These are phyloP conservation scores for Myanophis thanlyinensis DNA, from an alignment of 2,113 vertebrate genomes.

Conservation along the genomic window DNA sequence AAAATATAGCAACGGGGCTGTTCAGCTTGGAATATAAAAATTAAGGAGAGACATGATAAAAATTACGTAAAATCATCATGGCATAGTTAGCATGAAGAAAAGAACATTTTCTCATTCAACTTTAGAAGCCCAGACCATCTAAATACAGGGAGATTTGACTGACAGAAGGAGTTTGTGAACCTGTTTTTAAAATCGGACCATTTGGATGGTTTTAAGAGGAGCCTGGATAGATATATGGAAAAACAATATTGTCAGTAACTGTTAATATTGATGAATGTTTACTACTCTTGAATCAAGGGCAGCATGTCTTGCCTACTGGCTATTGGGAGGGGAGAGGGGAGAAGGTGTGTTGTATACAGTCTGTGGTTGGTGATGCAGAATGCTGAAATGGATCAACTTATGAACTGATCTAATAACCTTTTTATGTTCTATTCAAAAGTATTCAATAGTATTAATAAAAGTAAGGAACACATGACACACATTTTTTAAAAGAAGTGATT, in stretches of 20 bases:
- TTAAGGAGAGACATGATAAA: background rate
- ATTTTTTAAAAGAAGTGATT: conserved; percentile 1
- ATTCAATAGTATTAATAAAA: background rate
- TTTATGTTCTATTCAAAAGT: background rate
- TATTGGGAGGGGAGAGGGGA: background rate
- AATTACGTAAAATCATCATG: background rate
- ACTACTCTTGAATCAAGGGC: background rate
- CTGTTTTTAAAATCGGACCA: background rate
- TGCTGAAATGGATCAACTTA: background rate
- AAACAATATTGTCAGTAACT: background rate
- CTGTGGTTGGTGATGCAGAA: background rate
- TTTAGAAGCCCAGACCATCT: background rate
- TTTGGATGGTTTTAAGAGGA: background rate
- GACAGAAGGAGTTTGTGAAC: background rate
- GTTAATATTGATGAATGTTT: background rate
- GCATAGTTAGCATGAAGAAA: background rate
- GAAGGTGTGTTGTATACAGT: background rate
- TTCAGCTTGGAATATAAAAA: background rate
- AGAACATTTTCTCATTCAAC: background rate
- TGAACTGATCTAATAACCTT: background rate
- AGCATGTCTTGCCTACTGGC: background rate
- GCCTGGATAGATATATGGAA: background rate
- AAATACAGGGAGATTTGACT: background rate
- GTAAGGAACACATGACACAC: background rate
- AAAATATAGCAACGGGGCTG: background rate